Conservation (phyloP, 2,888 invertebrate genomes). For the Pandemis heparana region DNA sequence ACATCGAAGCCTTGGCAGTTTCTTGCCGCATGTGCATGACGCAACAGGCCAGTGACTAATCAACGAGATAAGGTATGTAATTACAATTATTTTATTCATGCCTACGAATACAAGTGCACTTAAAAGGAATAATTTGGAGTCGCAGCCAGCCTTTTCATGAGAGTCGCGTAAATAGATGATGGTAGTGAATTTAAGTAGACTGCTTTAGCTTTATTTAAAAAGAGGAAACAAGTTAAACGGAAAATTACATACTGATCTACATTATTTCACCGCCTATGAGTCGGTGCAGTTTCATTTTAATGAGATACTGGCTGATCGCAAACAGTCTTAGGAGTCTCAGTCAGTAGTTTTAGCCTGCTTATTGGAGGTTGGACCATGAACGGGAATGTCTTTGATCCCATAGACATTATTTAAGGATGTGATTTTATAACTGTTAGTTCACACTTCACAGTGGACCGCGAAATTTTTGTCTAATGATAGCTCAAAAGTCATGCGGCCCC, state of each 20-base stretch:
- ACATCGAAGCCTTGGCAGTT: slow-evolving; percentile 12
- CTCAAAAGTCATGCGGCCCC: too few relatives aligned
- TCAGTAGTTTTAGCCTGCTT: too few relatives aligned
- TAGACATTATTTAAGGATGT: too few relatives aligned
- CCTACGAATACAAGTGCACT: slow-evolving; percentile 51
- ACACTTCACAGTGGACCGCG: too few relatives aligned
- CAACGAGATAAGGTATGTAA: slow-evolving; percentile 79
- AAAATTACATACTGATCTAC: neutral
- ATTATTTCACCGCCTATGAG: too few relatives aligned
- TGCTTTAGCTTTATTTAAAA: neutral
- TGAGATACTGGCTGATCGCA: too few relatives aligned
- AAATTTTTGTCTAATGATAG: too few relatives aligned
- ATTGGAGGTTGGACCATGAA: too few relatives aligned
- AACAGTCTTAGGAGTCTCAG: too few relatives aligned
- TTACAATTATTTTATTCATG: slow-evolving; percentile 75
- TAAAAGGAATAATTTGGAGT: slow-evolving; percentile 50
- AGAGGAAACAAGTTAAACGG: neutral
- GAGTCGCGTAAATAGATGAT: neutral
- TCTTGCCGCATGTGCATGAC: slow-evolving; percentile 62
- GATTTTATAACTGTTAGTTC: too few relatives aligned
- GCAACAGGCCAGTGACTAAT: slow-evolving; percentile 76
- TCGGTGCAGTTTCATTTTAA: too few relatives aligned
- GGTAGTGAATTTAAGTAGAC: neutral
- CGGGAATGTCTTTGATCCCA: too few relatives aligned
- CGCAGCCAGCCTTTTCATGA: neutral